Percentiles rank a stretch among this genome's conserved stretches.
Evolutionary conservation across 2,888 invertebrate species (phyloP).

Genomic region (Esperia sulphurella): DNA sequence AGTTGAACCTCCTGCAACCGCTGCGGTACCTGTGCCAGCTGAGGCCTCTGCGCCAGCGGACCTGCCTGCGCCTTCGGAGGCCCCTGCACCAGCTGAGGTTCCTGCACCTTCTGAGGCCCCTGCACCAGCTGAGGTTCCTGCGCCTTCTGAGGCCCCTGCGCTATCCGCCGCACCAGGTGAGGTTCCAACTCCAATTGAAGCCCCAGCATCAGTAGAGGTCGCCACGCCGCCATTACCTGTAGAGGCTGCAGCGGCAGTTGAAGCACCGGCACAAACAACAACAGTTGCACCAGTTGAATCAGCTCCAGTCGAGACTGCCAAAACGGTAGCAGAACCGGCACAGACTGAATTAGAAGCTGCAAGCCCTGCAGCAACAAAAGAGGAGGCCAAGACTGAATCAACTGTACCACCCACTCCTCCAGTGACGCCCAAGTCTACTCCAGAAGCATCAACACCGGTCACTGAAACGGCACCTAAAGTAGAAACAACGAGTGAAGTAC

Average conservation of each 20-base stretch:
- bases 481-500: constrained; percentile 7
- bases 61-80: constrained; percentile 7
- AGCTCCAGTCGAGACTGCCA: constrained; percentile 4
- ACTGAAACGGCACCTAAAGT: constrained; percentile 22
- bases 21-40: constrained; percentile 8
- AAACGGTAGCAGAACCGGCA: constrained; percentile 9
- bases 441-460: constrained; percentile 20
- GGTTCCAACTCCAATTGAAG: constrained; percentile 12
- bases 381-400: constrained; percentile 21
- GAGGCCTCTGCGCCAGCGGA: constrained; percentile 16
- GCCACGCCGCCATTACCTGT: constrained; percentile 1
- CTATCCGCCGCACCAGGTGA: constrained; percentile 9
- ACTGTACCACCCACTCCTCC: constrained; percentile 26
- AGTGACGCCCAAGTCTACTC: constrained; percentile 24
- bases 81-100: constrained; percentile 11
- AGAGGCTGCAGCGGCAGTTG: constrained; percentile 15
- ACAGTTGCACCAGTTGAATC: constrained; percentile 9
- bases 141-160: constrained; percentile 9
- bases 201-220: constrained; percentile 15
- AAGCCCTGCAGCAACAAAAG: constrained; percentile 14
- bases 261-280: constrained; percentile 18
- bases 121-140: background rate
- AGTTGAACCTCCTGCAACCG: constrained; percentile 14
- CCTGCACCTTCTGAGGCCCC: constrained; percentile 11
- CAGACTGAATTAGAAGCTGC: constrained; percentile 7